Base-by-base conservation (phyloP, 2,888 invertebrate genomes). In the Acleris emargana region DNA sequence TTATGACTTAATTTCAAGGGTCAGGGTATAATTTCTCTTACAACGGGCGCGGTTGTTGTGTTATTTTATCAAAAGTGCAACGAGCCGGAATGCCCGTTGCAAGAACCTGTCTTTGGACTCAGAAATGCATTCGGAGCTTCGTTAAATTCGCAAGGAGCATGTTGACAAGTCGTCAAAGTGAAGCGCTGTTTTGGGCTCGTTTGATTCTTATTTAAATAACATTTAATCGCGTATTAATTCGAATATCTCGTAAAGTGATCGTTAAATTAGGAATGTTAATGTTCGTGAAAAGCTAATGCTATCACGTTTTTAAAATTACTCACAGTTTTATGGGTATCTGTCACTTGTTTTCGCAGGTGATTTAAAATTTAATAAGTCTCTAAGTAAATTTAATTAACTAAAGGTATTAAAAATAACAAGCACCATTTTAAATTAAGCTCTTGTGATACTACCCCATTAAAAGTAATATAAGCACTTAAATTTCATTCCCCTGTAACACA, bases 11-110 rank as follows among this genome's bases (percentile, higher is more conserved):
- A 82, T 79, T 73, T 72, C 73, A 67, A 47, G 58, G 72, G 73
- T 78, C 77, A 88, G 72, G 78, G 86, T 82, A 84, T 73, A 74
- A 73, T 79, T 80, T 82, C 70, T 67, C 69, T 70, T 69, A 75
- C 67, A 67, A 63, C 64, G 69, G 61, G 67, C 58, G 72, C 69
- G 78, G 73, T 58, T 67, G 68, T 79, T 84, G 71, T 67, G 78
- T 73, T 79, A 74, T 81, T 82, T 69, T 54, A 68, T 58, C 9
- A 45, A 20, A 43, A 50, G 69, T 73, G 82, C 78, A 82, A 72
- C 81, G 79, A 78, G 83, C 82, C 78, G 88, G 91, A 87, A 88
- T 90, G 88, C 85, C 88, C 82, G 87, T 82, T 83, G 82, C 81
- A 64, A 79, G 83, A 90, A 91, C 91, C 90, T 87, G 91, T 90